Base-by-base conservation (phyloP, 2,888 invertebrate genomes). In the Muschampia plurimacula region DNA sequence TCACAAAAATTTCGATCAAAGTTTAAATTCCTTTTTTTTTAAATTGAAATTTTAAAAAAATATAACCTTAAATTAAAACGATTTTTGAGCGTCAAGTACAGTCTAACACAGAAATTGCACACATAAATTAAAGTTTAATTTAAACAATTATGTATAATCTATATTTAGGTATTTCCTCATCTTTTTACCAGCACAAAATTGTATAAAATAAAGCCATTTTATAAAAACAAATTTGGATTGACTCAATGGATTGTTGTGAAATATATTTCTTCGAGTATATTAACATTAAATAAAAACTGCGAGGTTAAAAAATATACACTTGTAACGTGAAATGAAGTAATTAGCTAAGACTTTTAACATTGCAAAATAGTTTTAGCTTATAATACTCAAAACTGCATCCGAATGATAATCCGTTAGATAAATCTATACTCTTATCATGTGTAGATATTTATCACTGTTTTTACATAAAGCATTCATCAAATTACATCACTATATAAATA, bases 61-160 rank as follows among this genome's bases (percentile, higher is more conserved):
- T 22, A 4, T 32, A 32, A 2, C 0, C 4, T 4, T 32, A 41
- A 41, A 41, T 41, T 41, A 41, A 7, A 41, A 9, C 6, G 1
- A 4, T 39, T 0, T 15, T 22, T 3, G 52, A 39, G 60, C 39
- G 39, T 13, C n/a, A 60, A 39, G 60, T 60, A 60, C 39, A 39
- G 36, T 60, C 39, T 39, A 60, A 60, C 8, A 60, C 60, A 59
- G 12, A 32, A 59, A 59, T 60, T 60, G 60, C 60, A 60, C 60
- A 39, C n/a, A n/a, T 49, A 55, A 22, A 55, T 22, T 55, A 15
- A 22, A 2, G 9, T 59, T 32, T 5, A 13, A 2, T 32, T 8
- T n/a, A 49, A 46, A 46, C 10, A 10, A 46, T 13, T 46, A 46
- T 46, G 2, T 12, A 46, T 6, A 28, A 57, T 28, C 22, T 57